Base-by-base conservation (phyloP, 2,113 vertebrate genomes). In the Empidonax traillii region DNA sequence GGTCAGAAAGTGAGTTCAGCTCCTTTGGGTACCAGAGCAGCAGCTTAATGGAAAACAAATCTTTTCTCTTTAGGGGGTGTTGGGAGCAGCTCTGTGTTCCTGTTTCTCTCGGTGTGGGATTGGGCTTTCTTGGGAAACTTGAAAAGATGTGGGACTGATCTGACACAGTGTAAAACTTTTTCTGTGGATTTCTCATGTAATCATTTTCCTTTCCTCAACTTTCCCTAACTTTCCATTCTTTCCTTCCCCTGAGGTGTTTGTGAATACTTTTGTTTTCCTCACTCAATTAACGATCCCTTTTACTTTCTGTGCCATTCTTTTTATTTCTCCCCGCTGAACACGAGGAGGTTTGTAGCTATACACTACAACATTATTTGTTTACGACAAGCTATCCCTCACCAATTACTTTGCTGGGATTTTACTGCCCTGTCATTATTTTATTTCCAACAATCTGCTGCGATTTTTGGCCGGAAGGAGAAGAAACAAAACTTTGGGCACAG, bases 381-480 rank as follows among this genome's bases (percentile, higher is more conserved):
- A 94, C 1, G 0, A 88, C 76, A 67, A 87, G 35, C 69, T 71
- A 91, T 72, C 24, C 65, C 73, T 91, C 86, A 52, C 44, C 73
- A 63, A 89, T 87, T 89, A 90, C 69, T 89, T 85, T 41, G 35
- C 51, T 68, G 25, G 15, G 33, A 72, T 81, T 94, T 95, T 92
- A 92, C 52, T 84, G 52, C 52, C 59, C 25, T 85, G 53, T 73
- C 82, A 61, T 51, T 84, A 77, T 87, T 92, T 94, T 89, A 81
- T 81, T 66, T 59, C 55, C 47, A 89, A 51, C 52, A 85, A 65
- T 91, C 65, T 96, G 80, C 49, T 81, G 52, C 69, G 87, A 58
- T 47, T 89, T 89, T 84, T 30, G 55, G 14, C 33, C 51, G 24
- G 33, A 51, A 87, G 76, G 18, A 39, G 18, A 93, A 91, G 33